A percentile compares a stretch with the other conserved stretches of the same genome.
These are phyloP conservation scores for Gorsachius magnificus DNA, from an alignment of 2,797 vertebrate species.

Conservation along the genomic window DNA sequence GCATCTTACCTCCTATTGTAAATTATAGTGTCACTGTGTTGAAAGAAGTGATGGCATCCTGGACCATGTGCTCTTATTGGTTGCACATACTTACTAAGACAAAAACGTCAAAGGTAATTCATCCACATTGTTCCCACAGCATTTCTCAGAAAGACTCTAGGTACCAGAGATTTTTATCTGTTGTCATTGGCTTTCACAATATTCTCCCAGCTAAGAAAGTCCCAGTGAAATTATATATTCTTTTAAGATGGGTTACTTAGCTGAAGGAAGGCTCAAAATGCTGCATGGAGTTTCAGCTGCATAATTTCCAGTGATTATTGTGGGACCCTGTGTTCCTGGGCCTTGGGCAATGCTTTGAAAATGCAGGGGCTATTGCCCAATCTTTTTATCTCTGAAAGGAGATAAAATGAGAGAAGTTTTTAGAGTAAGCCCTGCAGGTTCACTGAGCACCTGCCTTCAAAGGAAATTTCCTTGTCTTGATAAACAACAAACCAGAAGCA, in stretches of 20 bases:
- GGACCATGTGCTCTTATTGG: not conserved
- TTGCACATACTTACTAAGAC: not conserved
- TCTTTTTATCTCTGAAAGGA: conserved; percentile 41
- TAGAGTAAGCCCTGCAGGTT: conserved; percentile 45
- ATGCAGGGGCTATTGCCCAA: conserved; percentile 37
- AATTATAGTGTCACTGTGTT: not conserved
- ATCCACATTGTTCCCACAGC: not conserved
- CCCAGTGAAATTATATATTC: not conserved
- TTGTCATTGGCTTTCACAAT: not conserved
- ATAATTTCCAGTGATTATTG: conserved; percentile 24
- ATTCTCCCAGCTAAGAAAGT: not conserved
- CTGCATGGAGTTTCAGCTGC: not conserved
- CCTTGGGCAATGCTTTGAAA: conserved; percentile 61
- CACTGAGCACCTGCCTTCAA: conserved; percentile 53
- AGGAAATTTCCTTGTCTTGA: not conserved
- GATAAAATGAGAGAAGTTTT: conserved; percentile 44
- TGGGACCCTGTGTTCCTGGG: not conserved
- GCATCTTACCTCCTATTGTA: not conserved
- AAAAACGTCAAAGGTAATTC: not conserved
- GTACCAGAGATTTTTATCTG: not conserved
- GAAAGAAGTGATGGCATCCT: not conserved
- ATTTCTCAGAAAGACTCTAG: not conserved
- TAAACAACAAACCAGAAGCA: conserved; percentile 43
- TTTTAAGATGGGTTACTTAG: conserved; percentile 23
- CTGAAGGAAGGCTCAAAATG: not conserved